Evolutionary conservation across 1,140 invertebrate genomes (phyloP), one percentile per base, ranked within the genome.

Genomic region (Caenorhabditis brenneri): DNA sequence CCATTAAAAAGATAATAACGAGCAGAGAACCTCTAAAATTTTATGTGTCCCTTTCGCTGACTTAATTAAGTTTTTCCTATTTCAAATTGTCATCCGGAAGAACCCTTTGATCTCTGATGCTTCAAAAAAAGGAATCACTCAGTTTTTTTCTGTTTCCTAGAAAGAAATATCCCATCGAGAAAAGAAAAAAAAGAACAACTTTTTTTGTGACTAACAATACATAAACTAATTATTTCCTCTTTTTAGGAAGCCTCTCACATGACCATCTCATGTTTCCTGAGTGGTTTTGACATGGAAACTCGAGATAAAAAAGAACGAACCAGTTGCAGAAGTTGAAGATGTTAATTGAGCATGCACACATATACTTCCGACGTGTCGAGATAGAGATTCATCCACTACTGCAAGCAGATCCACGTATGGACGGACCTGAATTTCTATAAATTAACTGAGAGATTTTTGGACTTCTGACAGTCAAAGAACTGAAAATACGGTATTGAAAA

Each of bases 351-450:
- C 85, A 36, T 55, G 60, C 2, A 86, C 85, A 80, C 85, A 86
- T 22, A 81, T 74, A 2, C 36, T n/a, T 24, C 49, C 24, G 58
- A 48, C 51, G 48, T 79, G 48, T 55, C 81, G 27, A 79, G 79
- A 65, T 58, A 86, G 27, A 16, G 33, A 74, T 83, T 86, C 79
- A 78, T 86, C 85, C 0, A 46, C 80, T 6, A 85, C 80, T 12
- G 84, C 85, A 19, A 86, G 51, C 24, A 86, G 58, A 51, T 86
- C 85, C n/a, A 86, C 83, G 39, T 82, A 86, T 1, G 85, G 85
- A 22, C 85, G 84, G 29, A 84, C 82, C 85, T 86, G 9, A 79
- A 79, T 10, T 3, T 16, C 5, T 16, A n/a, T n/a, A n/a, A n/a
- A n/a, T n/a, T n/a, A n/a, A n/a, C n/a, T n/a, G n/a, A n/a, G n/a